Conservation (phyloP, 2,113 vertebrate species). For the Strix uralensis region DNA sequence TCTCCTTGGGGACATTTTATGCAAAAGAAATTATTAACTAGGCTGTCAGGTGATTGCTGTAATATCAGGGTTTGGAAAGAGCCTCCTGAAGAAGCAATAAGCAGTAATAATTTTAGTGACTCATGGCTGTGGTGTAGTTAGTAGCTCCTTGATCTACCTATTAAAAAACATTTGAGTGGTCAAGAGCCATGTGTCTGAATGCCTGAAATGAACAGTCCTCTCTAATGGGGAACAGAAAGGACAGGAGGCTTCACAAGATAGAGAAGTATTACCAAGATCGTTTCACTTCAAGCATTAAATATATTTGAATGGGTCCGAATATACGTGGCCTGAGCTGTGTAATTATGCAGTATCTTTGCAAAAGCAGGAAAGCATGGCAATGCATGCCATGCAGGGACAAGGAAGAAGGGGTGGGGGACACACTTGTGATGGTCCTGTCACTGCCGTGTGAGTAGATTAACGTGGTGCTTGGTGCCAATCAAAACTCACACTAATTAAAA, state of each 20-base stretch:
- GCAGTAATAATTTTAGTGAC: not conserved
- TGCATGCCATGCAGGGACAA: not conserved
- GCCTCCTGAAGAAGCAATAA: not conserved
- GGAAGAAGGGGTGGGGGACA: not conserved
- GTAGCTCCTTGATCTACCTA: not conserved
- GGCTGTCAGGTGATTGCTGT: not conserved
- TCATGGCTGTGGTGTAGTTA: not conserved
- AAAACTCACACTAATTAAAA: not conserved
- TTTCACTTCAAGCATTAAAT: not conserved
- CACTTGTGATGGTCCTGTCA: accelerated
- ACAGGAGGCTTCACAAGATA: not conserved
- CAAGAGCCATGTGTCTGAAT: not conserved
- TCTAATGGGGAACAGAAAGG: not conserved
- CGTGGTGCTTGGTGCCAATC: not conserved
- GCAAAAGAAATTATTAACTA: not conserved
- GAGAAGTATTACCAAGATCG: not conserved
- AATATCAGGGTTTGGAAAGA: not conserved
- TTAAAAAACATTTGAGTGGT: not conserved
- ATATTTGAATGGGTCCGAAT: not conserved
- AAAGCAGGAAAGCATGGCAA: not conserved
- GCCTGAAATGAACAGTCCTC: not conserved
- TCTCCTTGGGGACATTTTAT: not conserved
- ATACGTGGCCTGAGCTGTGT: not conserved
- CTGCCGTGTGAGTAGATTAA: not conserved
- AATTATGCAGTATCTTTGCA: no score